Percentiles rank a stretch among this genome's conserved stretches.
Evolutionary conservation across 2,888 invertebrate species (phyloP).

Genomic region (Lithodes maja): DNA sequence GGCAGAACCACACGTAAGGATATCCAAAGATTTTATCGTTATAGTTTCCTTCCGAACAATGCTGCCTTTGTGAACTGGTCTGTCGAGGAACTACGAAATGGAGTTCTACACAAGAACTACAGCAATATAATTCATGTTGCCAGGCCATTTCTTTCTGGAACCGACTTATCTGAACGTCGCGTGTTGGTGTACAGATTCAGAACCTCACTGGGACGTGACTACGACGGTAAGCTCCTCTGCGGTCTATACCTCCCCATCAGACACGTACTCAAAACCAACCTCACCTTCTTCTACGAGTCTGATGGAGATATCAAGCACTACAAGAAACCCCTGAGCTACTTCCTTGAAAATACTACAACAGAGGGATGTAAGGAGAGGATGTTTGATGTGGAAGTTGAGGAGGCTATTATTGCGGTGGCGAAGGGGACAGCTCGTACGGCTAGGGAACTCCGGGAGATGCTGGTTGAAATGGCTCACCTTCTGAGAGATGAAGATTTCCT

Average conservation of each 20-base stretch:
- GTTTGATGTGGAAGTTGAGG: not conserved
- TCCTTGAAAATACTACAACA: conserved; percentile 17
- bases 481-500: not conserved
- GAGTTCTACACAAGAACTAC: conserved; percentile 79
- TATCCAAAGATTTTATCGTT: conserved; percentile 89
- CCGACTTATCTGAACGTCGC: conserved; percentile 91
- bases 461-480: not conserved
- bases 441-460: not conserved
- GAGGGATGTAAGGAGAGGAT: not conserved
- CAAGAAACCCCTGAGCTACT: conserved; percentile 30
- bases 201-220: conserved; percentile 84
- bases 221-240: conserved; percentile 87
- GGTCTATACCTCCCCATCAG: conserved; percentile 90
- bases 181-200: conserved; percentile 89
- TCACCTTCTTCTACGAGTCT: conserved; percentile 40
- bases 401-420: not conserved
- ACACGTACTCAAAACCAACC: not conserved
- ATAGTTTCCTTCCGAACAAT: conserved; percentile 80
- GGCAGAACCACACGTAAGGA: conserved; percentile 75
- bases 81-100: conserved; percentile 81
- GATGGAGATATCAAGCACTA: conserved; percentile 5
- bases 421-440: not conserved
- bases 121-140: conserved; percentile 82
- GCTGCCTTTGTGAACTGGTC: conserved; percentile 91
- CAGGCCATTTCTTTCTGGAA: conserved; percentile 84